Base-by-base conservation (phyloP, 2,113 vertebrate species). In the Todiramphus chloris region DNA sequence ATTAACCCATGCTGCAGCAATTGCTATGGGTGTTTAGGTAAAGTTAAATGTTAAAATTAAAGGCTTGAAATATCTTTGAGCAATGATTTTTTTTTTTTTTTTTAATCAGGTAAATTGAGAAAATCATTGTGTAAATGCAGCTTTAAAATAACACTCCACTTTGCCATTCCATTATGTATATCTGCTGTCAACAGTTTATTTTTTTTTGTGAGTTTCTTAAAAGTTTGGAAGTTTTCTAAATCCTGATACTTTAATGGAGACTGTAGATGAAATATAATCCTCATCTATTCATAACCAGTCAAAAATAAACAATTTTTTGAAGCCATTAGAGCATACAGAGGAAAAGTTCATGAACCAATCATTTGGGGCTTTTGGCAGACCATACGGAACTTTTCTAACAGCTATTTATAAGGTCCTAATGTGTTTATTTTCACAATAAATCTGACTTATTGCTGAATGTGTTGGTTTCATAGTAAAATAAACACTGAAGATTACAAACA, bases 371-470 rank as follows among this genome's bases (percentile, higher is more conserved):
- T 97, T 97, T 97, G 96, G 97, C 96, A 97, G 81, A 80, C 96
- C 96, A 93, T 96, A 97, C 76, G 92, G 93, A 97, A 97, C 96
- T 93, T 97, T 96, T 97, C 95, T 97, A 97, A 92, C 93, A 89
- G 90, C 95, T 97, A 97, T 97, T 97, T 97, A 97, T 96, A 97
- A 93, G 94, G 93, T 87, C 69, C 81, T 97, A 94, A 93, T 96
- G 93, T 97, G 96, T 97, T 97, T 97, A 97, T 97, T 97, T 97
- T 97, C 92, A 95, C 96, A 97, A 94, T 97, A 97, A 97, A 97
- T 94, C 91, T 95, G 93, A 97, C 95, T 95, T 97, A 97, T 96
- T 96, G 91, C 96, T 96, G 97, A 96, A 97, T 96, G 93, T 96
- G 92, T 97, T 97, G 95, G 89, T 97, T 97, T 97, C 91, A 93